Percentiles rank a stretch among this genome's conserved stretches.
phyloP scores from a whole-genome alignment of 1,140 invertebrate species.

The Sinella curviseta region DNA sequence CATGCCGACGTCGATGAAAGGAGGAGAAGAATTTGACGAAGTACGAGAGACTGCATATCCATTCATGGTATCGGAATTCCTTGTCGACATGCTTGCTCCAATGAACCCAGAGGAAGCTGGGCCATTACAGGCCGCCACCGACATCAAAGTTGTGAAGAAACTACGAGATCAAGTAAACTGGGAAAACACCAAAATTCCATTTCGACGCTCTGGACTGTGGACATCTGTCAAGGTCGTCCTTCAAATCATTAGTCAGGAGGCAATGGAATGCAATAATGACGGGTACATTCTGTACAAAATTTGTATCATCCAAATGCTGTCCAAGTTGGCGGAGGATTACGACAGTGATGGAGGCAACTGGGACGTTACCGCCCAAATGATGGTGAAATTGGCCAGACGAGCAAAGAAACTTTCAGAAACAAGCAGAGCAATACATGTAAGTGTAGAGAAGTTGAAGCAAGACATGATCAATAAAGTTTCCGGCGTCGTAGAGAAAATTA shows the following conservation, averaged over 20 bases:
- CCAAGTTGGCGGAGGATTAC: not conserved
- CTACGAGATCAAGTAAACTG: constrained; percentile 22
- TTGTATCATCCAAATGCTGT: not conserved
- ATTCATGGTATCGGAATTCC: not conserved
- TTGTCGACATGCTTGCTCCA: not conserved
- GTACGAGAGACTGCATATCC: not conserved
- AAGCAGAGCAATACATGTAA: too few relatives aligned
- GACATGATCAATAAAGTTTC: not conserved
- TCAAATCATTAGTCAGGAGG: not conserved
- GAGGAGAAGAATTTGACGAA: too few relatives aligned
- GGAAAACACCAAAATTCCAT: not conserved
- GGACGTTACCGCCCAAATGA: constrained; percentile 17
- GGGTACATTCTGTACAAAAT: not conserved
- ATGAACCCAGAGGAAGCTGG: not conserved
- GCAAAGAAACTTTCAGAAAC: not conserved
- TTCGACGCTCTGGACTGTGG: constrained; percentile 38
- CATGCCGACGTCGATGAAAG: not conserved
- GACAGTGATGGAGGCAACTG: not conserved
- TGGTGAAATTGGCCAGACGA: constrained; percentile 29
- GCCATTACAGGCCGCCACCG: not conserved
- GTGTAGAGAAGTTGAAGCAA: not conserved
- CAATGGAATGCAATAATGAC: not conserved
- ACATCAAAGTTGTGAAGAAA: not conserved
- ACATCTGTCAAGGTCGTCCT: constrained; percentile 30
- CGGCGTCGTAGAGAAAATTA: too few relatives aligned